Conservation (phyloP, 2,113 vertebrate genomes). For the Crotalus horridus region DNA sequence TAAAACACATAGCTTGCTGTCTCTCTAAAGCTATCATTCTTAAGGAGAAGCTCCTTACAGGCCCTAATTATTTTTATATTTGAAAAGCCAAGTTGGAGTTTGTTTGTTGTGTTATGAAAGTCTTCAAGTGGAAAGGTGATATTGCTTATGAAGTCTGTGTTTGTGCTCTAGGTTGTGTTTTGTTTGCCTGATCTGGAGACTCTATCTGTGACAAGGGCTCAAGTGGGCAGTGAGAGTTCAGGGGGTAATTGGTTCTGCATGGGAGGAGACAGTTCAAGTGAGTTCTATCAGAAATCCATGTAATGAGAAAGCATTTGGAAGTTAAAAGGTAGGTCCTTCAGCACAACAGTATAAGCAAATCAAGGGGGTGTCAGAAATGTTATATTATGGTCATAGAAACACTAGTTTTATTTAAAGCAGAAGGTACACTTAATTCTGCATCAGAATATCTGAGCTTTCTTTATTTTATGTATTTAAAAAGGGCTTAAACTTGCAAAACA, state of each 20-base stretch:
- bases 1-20: slow-evolving; percentile 2
- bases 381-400: not conserved
- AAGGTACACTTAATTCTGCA: not conserved
- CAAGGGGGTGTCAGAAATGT: not conserved
- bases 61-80: not conserved
- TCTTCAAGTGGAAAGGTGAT: slow-evolving; percentile 1
- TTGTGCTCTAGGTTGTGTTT: slow-evolving; percentile 8
- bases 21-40: slow-evolving; percentile 3
- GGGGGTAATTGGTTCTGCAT: slow-evolving; percentile 14
- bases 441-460: not conserved
- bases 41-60: not conserved
- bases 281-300: slow-evolving; percentile 7
- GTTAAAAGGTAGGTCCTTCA: not conserved
- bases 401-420: not conserved
- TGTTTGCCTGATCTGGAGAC: not conserved
- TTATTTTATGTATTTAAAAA: not conserved
- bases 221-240: slow-evolving; percentile 12
- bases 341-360: not conserved
- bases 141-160: not conserved
- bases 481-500: not conserved
- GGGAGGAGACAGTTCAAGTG: slow-evolving; percentile 6
- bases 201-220: not conserved
- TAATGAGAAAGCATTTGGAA: slow-evolving; percentile 14
- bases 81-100: slow-evolving; percentile 4
- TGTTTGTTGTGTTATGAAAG: slow-evolving; percentile 3